phyloP scores from a whole-genome alignment of 1,140 invertebrate species.

The Calephelis virginiensis region DNA sequence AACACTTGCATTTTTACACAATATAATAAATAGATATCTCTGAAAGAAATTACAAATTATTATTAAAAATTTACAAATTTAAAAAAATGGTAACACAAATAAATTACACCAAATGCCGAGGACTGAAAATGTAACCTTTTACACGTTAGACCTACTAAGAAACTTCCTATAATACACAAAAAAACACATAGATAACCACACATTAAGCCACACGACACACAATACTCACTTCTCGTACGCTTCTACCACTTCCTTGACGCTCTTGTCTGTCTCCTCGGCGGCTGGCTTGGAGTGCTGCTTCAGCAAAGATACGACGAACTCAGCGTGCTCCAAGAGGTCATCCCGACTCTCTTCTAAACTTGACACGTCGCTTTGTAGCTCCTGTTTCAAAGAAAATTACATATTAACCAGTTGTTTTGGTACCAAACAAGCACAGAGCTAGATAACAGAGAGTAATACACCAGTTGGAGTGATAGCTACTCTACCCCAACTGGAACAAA shows the following conservation, averaged over 20 bases:
- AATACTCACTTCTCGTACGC: constrained; percentile 82
- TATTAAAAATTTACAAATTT: too few species aligned
- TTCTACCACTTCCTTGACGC: constrained; percentile 79
- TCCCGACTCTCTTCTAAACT: constrained; percentile 60
- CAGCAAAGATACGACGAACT: constrained; percentile 81
- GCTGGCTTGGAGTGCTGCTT: constrained; percentile 79
- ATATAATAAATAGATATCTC: too few species aligned
- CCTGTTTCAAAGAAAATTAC: constrained; percentile 36
- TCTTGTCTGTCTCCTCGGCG: constrained; percentile 78
- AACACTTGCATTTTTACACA: too few species aligned
- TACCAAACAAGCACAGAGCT: too few species aligned
- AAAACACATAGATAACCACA: not conserved
- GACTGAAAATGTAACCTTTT: too few species aligned
- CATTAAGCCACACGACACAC: constrained; percentile 27
- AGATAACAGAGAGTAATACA: too few species aligned
- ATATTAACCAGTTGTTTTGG: not conserved
- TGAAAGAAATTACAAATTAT: too few species aligned
- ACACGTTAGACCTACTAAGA: too few species aligned
- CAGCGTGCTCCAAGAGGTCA: constrained; percentile 62
- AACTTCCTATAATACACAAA: too few species aligned
- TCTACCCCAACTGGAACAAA: too few species aligned
- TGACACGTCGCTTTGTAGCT: constrained; percentile 62
- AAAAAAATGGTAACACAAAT: too few species aligned
- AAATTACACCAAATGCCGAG: too few species aligned
- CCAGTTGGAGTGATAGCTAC: not conserved